Percentiles rank a stretch among this genome's conserved stretches.
Evolutionary conservation across 2,113 vertebrate species (phyloP).

Genomic region (Propithecus coquereli): DNA sequence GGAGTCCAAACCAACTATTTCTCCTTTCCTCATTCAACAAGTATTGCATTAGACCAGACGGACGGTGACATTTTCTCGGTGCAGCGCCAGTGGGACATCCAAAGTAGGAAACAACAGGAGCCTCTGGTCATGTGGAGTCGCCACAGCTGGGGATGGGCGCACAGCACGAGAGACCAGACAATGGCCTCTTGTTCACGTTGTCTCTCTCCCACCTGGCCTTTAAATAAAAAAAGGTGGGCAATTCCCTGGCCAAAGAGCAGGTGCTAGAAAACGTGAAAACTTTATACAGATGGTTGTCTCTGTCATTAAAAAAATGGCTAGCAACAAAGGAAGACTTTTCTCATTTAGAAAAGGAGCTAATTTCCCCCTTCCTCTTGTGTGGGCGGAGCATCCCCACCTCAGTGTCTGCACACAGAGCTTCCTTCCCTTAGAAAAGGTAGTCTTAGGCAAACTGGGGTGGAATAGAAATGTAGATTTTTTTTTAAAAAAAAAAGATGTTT

Average conservation of each 20-base stretch:
- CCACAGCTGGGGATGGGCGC: too few species aligned
- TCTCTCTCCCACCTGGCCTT: neutral
- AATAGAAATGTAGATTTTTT: neutral
- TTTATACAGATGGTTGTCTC: neutral
- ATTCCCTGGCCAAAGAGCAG: neutral
- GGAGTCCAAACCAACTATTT: neutral
- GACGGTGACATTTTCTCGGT: neutral
- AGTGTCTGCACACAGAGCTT: neutral
- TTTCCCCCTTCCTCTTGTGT: neutral
- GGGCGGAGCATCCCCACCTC: neutral
- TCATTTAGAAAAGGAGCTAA: neutral
- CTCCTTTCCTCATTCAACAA: neutral
- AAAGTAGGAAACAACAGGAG: neutral
- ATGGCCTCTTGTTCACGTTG: fast-evolving
- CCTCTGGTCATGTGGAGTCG: fast-evolving
- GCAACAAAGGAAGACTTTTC: neutral
- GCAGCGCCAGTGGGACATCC: neutral
- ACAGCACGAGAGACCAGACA: fast-evolving
- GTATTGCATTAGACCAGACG: too few species aligned
- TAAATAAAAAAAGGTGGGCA: neutral
- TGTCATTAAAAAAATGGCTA: neutral
- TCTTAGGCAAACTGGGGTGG: neutral
- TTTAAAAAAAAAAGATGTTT: neutral
- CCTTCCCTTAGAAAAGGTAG: neutral
- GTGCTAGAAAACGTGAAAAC: neutral